A percentile compares a stretch with the other conserved stretches of the same genome.
phyloP scores from a whole-genome alignment of 2,113 vertebrate genomes.

The Catharus fuscescens region DNA sequence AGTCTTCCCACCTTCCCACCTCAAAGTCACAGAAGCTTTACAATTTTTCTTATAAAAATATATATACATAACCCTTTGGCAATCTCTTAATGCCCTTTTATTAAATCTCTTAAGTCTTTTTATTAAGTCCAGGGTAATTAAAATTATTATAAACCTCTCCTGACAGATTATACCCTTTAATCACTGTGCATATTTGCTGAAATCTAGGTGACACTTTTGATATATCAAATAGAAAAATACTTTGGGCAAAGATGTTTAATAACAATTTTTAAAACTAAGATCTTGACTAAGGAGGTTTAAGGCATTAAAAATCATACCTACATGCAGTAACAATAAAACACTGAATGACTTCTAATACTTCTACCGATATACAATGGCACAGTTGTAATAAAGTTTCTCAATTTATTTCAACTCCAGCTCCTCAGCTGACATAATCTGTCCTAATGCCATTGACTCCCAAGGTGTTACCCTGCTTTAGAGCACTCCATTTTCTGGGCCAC shows the following conservation, averaged over 20 bases:
- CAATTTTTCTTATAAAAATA: conserved; percentile 63
- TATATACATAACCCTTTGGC: conserved; percentile 68
- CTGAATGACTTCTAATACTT: background rate
- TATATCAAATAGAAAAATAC: conserved; percentile 42
- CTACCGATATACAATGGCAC: background rate
- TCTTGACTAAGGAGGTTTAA: conserved; percentile 26
- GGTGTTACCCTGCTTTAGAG: background rate
- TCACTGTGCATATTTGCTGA: conserved; percentile 52
- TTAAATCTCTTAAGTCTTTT: conserved; percentile 64
- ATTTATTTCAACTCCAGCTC: conserved; percentile 5
- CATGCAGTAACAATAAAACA: background rate
- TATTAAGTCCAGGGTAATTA: conserved; percentile 65
- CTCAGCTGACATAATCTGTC: conserved; percentile 10
- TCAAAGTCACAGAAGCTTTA: conserved; percentile 60
- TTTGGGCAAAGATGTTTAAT: conserved; percentile 26
- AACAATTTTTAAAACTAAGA: conserved; percentile 18
- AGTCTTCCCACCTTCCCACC: conserved; percentile 62
- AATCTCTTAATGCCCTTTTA: conserved; percentile 69
- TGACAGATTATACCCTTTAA: conserved; percentile 61
- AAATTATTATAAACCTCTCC: conserved; percentile 61
- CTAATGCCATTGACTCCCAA: conserved; percentile 7
- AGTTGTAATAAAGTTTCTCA: conserved; percentile 13
- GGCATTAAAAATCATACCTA: conserved; percentile 20
- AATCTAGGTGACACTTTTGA: conserved; percentile 12
- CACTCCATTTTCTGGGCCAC: background rate